Base-by-base conservation (phyloP, 1,140 invertebrate genomes). In the Pteromalus puparum region DNA sequence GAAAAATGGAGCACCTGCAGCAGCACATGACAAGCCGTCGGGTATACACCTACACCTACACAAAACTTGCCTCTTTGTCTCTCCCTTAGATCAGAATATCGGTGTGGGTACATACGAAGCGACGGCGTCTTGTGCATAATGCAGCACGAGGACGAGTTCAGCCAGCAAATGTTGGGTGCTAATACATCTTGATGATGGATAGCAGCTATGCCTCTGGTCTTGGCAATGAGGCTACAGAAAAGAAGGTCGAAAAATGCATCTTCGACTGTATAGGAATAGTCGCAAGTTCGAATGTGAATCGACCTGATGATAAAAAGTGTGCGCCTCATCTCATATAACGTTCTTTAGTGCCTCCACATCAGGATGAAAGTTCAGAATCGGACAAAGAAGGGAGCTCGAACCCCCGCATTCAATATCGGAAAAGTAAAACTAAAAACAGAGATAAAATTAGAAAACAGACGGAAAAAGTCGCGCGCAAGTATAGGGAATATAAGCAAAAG, bases 121-220 rank as follows among this genome's bases (percentile, higher is more conserved):
- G 10, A 24, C 84, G 86, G 85, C 83, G 81, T 85, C 87, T 92
- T 89, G 88, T 92, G 91, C 90, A 92, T 92, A 92, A 92, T 92
- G 91, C 91, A 92, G 88, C 87, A 89, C 87, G 88, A 84, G 53
- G 84, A 91, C 90, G 89, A 92, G 90, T 90, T 91, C 90, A 90
- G 88, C 90, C 87, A 88, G 90, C 90, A 90, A 93, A 92, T 91
- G 91, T 91, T 90, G 90, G 89, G 90, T 90, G 91, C 90, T 92
- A 92, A 92, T 93, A 92, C 90, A 93, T 93, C 92, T 92, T 91
- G 91, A 92, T 92, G 92, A 92, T 92, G 92, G 92, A 92, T 92
- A 92, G 91, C 89, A 89, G 90, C 90, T 91, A 90, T 92, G 91
- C 91, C 91, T 93, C 92, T 90, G 88, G 90, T 92, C 91, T 92